Evolutionary conservation across 2,113 vertebrate species (phyloP).

Genomic region (Tupaia chinensis): DNA sequence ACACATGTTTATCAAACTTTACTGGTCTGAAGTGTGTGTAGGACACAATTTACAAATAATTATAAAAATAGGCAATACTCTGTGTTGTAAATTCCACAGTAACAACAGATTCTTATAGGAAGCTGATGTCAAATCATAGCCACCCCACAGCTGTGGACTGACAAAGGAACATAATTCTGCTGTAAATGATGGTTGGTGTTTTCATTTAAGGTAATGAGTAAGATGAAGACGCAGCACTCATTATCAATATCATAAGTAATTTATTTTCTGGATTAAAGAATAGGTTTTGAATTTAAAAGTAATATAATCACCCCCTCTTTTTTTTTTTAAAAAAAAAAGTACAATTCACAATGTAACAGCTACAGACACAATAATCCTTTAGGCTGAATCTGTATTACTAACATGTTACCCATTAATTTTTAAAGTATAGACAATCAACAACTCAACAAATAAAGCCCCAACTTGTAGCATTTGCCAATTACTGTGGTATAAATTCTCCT

Average conservation of each 20-base stretch:
- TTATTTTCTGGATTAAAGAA: background rate
- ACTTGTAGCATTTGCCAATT: background rate
- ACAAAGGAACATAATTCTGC: background rate
- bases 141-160: too few relatives aligned
- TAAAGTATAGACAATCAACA: too few relatives aligned
- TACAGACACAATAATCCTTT: background rate
- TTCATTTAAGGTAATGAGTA: background rate
- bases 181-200: background rate
- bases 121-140: background rate
- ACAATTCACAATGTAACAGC: background rate
- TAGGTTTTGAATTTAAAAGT: background rate
- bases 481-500: background rate
- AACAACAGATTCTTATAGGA: background rate
- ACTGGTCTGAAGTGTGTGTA: background rate
- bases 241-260: too few relatives aligned
- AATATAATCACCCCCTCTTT: background rate
- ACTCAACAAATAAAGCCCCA: background rate
- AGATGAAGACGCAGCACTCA: background rate
- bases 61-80: background rate
- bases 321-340: too few relatives aligned
- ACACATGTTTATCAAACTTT: background rate
- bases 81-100: background rate
- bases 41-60: background rate
- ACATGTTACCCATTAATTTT: background rate
- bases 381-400: background rate